A percentile compares a stretch with the other conserved stretches of the same genome.
phyloP scores from a whole-genome alignment of 2,113 vertebrate genomes.

The Isurus oxyrinchus region DNA sequence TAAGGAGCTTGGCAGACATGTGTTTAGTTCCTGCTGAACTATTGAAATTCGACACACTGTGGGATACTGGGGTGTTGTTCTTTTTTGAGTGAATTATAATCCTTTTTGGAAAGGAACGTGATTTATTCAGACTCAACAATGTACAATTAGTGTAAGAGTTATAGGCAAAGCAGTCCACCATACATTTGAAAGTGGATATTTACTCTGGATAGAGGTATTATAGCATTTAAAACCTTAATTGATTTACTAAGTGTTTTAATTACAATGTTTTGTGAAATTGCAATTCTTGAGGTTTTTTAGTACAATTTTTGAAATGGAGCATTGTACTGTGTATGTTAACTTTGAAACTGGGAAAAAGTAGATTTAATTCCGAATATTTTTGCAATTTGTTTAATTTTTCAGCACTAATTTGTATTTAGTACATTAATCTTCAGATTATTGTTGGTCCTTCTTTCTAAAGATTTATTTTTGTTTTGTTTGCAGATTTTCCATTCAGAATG shows the following conservation, averaged over 20 bases:
- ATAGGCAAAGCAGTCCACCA: not conserved
- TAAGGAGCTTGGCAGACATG: not conserved
- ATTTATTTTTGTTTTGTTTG: not conserved
- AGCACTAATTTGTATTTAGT: not conserved
- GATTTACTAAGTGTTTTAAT: not conserved
- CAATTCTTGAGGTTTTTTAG: not conserved
- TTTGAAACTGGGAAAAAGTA: not conserved
- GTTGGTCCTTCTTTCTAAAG: not conserved
- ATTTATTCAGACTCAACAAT: not conserved
- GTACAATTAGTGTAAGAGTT: not conserved
- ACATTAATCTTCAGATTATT: not conserved
- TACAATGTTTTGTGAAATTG: not conserved
- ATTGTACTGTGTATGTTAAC: not conserved
- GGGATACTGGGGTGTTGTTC: not conserved
- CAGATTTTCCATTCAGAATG: constrained; percentile 13
- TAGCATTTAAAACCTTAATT: not conserved
- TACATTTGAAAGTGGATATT: not conserved
- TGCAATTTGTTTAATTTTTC: not conserved
- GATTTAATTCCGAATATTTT: not conserved
- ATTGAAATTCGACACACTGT: not conserved
- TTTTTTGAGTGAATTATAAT: not conserved
- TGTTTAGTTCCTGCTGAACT: not conserved
- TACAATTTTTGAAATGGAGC: not conserved
- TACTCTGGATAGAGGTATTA: not conserved
- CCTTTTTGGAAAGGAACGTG: not conserved